Base-by-base conservation (phyloP, 2,888 invertebrate species). In the Trisateles emortualis region DNA sequence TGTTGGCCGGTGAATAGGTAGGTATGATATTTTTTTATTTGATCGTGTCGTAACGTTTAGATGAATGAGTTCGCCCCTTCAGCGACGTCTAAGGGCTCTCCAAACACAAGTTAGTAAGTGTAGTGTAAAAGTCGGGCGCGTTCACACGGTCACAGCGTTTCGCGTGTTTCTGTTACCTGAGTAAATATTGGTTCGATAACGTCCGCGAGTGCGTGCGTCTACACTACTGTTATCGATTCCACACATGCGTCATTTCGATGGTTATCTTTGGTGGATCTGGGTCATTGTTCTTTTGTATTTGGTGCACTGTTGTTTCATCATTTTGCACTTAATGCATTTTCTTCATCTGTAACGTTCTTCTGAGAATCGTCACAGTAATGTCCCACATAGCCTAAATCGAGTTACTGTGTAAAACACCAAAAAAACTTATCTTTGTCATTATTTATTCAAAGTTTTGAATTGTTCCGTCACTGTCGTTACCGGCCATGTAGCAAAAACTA, bases 221-320 rank as follows among this genome's bases (percentile, higher is more conserved):
- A 83, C 82, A 84, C 81, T 77, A 78, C 86, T 87, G 90, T 90
- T 92, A 92, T 92, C 92, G 92, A 92, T 89, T 88, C 84, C 86
- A 88, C 86, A 85, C 86, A 89, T 90, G 88, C 89, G 91, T 90
- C 90, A 91, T 86, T 79, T 85, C 88, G 88, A 90, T 90, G 83
- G 86, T 90, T 90, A 92, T 92, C 92, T 88, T 84, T 81, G 78
- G 76, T 81, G 81, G 86, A 92, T 91, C 88, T 92, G 86, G 92
- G 92, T 92, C 92, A 91, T 90, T 91, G 90, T 90, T 92, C 88
- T 87, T 90, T 91, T 86, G 83, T 87, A 83, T 81, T 86, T 86
- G 77, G 74, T 79, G 70, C 78, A 61, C 50, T 68, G 61, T 56
- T 57, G 72, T 79, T 81, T 78, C 76, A 82, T 79, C 77, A 78